Base-by-base conservation (phyloP, 2,113 vertebrate genomes). In the Myrmecophaga tridactyla region DNA sequence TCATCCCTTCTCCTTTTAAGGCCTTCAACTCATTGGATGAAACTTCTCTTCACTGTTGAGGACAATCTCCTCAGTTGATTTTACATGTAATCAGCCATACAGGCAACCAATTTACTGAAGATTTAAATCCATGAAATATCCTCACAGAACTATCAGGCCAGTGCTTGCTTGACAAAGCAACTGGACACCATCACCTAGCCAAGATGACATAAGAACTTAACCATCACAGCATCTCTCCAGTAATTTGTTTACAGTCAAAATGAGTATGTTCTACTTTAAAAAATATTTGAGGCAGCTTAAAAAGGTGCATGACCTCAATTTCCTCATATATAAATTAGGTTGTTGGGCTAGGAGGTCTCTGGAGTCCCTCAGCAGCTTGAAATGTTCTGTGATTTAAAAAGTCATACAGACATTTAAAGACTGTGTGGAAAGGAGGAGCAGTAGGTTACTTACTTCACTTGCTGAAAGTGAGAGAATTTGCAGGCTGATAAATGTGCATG, bases 261-360 rank as follows among this genome's bases (percentile, higher is more conserved):
- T 29, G 20, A 89, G 10, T 56, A 87, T 43, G n/a, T 36, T 89
- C 12, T 39, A 23, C 43, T 95, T 92, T 34, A 81, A 76, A 94
- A 78, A 51, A 65, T 60, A 36, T 76, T 4, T 12, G 62, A 80
- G 25, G 43, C 15, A 69, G 29, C 34, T 92, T 76, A 36, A 27
- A 69, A 65, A 14, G 21, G 41, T 3, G 4, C 87, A 29, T 92
- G 76, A 85, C 72, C 63, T 94, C 80, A 63, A 53, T 67, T 94
- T 95, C 51, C 73, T 95, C 36, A 77, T 91, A 92, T 88, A 51
- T 63, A 96, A 90, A 95, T 82, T 36, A 75, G 23, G 48, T 62
- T 86, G 18, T 89, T 46, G 48, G n/a, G 12, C 2, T n/a, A 36
- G 17, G 23, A 84, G 11, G 43, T 67, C 27, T 85, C 29, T 72